Base-by-base conservation (phyloP, 1,140 invertebrate genomes). In the Lerema accius region DNA sequence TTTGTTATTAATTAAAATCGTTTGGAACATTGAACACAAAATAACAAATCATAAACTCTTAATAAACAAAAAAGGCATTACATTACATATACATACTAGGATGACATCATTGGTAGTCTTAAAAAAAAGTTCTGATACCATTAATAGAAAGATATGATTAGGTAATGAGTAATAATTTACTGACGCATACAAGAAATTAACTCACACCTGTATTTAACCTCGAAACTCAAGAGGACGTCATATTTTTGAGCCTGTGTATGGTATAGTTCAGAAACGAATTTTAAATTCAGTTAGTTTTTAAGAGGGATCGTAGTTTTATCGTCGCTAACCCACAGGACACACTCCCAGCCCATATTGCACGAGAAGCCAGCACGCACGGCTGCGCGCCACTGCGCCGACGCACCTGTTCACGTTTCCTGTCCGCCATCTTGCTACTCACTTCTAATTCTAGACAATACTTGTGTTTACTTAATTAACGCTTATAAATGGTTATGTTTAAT, bases 381-480 rank as follows among this genome's bases (percentile, higher is more conserved):
- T 77, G 76, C 67, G 46, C 70, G 45, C 67, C 71, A 59, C 48
- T 73, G 74, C 65, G 71, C 67, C 53, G 70, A 67, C 79, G 69
- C 79, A 82, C 79, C 79, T 82, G 79, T 73, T 65, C 53, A 46
- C 50, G 69, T 66, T 79, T 79, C 80, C 80, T 80, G 80, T 72
- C 71, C 61, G 73, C 73, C 80, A 78, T 80, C 75, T 80, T 76
- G 69, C 26, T 59, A 53, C 40, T 26, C 46, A 49, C 32, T 55
- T 53, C 23, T 59, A 45, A 45, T 17, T 58, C 39, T 58, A 32
- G 7, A 6, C n/a, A 16, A 17, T 46, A 23, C 15, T 23, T 46
- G 11, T 46, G 17, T n/a, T n/a, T n/a, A n/a, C n/a, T n/a, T n/a
- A n/a, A n/a, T n/a, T n/a, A n/a, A n/a, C n/a, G n/a, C n/a, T n/a